These are phyloP conservation scores for Eupithecia dodoneata DNA, from an alignment of 2,888 invertebrate species.

Conservation along the genomic window DNA sequence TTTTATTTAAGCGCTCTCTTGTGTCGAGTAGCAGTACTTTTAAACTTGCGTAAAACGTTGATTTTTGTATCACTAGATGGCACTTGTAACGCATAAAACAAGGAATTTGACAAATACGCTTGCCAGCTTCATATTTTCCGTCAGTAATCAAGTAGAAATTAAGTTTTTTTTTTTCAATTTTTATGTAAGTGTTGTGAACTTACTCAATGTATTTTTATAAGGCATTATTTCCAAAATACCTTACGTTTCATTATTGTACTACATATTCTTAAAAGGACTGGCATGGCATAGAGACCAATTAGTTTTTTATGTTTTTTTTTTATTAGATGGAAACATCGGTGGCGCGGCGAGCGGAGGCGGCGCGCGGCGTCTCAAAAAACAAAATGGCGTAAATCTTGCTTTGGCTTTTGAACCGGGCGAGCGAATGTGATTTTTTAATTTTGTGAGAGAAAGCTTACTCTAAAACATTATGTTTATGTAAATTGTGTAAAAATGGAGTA, in stretches of 20 bases:
- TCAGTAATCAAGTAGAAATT: too few relatives aligned
- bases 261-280: too few relatives aligned
- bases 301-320: neutral
- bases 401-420: neutral
- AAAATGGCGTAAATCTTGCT: conserved; percentile 25
- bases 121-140: neutral
- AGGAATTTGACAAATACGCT: neutral
- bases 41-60: neutral
- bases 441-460: conserved; percentile 8
- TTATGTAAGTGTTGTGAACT: neutral
- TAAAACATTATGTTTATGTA: conserved; percentile 32
- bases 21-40: conserved; percentile 6
- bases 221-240: neutral
- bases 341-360: neutral
- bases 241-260: neutral
- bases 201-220: neutral
- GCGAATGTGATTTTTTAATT: neutral
- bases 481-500: conserved; percentile 68
- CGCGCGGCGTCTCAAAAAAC: conserved; percentile 16
- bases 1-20: neutral
- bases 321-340: neutral
- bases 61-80: neutral
- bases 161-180: neutral
- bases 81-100: neutral
- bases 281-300: neutral